Percentiles rank a stretch among this genome's conserved stretches.
These are phyloP conservation scores for Pristionchus exspectatus DNA, from an alignment of 2,888 invertebrate species.

Conservation along the genomic window DNA sequence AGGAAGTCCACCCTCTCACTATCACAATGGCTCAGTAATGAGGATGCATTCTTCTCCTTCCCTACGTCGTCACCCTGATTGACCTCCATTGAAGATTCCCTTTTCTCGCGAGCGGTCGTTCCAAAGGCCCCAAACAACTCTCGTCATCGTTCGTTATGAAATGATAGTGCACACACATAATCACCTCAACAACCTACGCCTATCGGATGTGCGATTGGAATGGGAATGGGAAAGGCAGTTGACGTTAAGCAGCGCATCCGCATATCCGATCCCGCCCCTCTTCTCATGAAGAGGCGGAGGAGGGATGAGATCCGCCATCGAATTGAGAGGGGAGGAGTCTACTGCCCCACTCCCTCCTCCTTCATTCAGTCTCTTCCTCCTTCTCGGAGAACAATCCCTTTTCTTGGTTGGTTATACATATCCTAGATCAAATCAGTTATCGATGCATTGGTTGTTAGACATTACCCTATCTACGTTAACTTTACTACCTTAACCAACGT, in stretches of 20 bases:
- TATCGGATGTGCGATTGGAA: not conserved
- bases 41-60: conserved; percentile 3
- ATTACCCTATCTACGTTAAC: not conserved
- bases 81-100: conserved; percentile 48
- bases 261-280: not conserved
- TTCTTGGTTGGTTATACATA: not conserved
- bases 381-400: conserved; percentile 17
- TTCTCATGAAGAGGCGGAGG: not conserved
- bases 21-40: conserved; percentile 26
- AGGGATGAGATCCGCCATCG: conserved; percentile 5
- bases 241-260: conserved; percentile 4
- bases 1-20: conserved; percentile 48
- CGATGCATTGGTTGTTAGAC: not conserved
- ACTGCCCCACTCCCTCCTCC: not conserved
- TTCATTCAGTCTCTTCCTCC: conserved; percentile 1
- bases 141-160: not conserved
- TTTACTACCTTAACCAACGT: not conserved
- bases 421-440: not conserved
- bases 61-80: conserved; percentile 41
- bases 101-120: conserved; percentile 21
- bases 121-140: not conserved
- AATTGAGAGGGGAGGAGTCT: conserved; percentile 19
- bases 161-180: not conserved
- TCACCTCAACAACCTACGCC: conserved; percentile 12
- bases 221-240: not conserved